Evolutionary conservation across 2,113 vertebrate species (phyloP), one percentile per base, ranked within the genome.

Genomic region (Sarotherodon lohbergeri): DNA sequence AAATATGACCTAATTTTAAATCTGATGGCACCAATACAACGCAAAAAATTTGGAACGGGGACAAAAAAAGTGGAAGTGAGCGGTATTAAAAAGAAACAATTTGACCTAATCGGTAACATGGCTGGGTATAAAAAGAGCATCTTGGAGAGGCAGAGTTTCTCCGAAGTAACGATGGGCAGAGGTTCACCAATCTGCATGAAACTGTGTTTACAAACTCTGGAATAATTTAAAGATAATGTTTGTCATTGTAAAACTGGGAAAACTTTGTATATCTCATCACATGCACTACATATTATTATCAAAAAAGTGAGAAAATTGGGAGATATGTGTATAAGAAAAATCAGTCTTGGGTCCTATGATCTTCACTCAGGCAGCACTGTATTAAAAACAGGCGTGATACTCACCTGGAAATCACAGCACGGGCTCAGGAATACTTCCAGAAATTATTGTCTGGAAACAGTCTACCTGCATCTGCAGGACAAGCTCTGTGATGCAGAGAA

Each of bases 81-180:
- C 16, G 16, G 27, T 1, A 17, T 32, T 61, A 17, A 39, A 50
- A 50, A 50, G 48, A 50, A 50, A 34, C 6, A 7, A 7, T 34
- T 34, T 57, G 56, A 57, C 27, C 56, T 59, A 32, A 59, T 17
- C 3, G 3, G 14, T 59, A 32, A 59, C 27, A 16, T 9, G 13
- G 13, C 24, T 63, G 32, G 17, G 32, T 36, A 11, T 36, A 36
- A 63, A 32, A 36, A 63, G 16, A 63, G 59, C 61, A 66, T 39
- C 34, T 39, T 39, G 6, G 61, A 39, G 9, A 63, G 16, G 29
- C 5, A 19, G 32, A 66, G 32, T 36, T 66, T 66, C 34, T 39
- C 61, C 0, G 0, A 39, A 13, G 61, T 66, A 36, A 66, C 9
- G 2, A 63, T 11, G 59, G 59, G 59, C 5, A 0, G 59, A 63